Percentiles rank a stretch among this genome's conserved stretches.
These are phyloP conservation scores for Trissonchulus sp. DNA, from an alignment of 2,888 invertebrate genomes.

Conservation along the genomic window DNA sequence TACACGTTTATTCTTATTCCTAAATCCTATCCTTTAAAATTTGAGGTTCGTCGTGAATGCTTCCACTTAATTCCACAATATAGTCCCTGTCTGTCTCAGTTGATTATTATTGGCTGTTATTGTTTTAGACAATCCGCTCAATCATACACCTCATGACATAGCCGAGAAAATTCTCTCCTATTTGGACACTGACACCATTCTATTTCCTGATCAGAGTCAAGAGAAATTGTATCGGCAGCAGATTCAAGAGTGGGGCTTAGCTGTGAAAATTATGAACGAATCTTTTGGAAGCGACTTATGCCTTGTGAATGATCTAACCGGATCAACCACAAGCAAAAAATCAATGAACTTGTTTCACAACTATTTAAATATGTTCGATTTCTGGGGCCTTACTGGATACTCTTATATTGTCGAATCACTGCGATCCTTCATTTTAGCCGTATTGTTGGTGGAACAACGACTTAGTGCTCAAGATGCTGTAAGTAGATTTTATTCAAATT, in stretches of 20 bases:
- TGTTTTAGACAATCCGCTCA: slow-evolving; percentile 76
- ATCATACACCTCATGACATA: background rate
- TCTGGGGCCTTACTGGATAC: background rate
- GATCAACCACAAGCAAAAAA: background rate
- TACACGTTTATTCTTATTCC: too few relatives aligned
- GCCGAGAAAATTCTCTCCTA: background rate
- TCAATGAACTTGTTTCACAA: background rate
- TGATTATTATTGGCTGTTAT: too few relatives aligned
- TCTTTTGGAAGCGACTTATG: background rate
- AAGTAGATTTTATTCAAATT: too few relatives aligned
- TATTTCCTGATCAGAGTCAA: background rate
- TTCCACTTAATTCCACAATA: too few relatives aligned
- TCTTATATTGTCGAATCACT: background rate
- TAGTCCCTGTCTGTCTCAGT: too few relatives aligned
- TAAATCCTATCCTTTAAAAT: too few relatives aligned
- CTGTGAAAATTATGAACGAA: background rate
- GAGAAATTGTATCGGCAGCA: background rate
- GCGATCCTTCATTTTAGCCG: background rate
- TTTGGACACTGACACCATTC: background rate
- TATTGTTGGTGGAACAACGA: slow-evolving; percentile 44
- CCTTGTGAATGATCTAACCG: background rate
- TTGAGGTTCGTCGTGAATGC: too few relatives aligned
- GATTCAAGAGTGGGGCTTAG: background rate
- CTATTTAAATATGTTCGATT: background rate
- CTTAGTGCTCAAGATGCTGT: slow-evolving; percentile 75